These are phyloP conservation scores for Echinarachnius parma DNA, from an alignment of 53 echinoderm and acorn worm genomes.

Conservation along the genomic window DNA sequence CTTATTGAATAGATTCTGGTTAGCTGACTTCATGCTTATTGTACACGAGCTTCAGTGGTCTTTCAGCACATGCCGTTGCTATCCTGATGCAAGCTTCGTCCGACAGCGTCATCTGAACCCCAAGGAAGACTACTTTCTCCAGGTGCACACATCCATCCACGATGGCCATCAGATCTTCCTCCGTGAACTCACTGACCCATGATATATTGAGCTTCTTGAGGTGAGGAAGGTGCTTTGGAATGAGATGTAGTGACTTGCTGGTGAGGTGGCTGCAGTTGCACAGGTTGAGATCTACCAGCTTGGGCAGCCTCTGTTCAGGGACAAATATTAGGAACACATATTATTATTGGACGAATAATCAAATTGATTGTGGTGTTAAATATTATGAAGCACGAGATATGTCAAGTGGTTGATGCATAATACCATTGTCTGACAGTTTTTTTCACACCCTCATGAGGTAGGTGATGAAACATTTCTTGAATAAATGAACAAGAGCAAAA, in stretches of 20 bases:
- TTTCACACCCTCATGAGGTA: too few species aligned
- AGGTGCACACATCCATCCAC: constrained; percentile 48
- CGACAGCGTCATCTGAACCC: constrained; percentile 42
- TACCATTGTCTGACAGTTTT: too few species aligned
- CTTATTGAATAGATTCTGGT: too few species aligned
- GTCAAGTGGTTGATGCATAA: too few species aligned
- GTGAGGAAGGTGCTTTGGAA: constrained; percentile 55
- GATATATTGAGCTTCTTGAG: constrained; percentile 49
- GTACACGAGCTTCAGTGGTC: constrained; percentile 48
- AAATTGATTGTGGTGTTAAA: too few species aligned
- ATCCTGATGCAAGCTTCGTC: constrained; percentile 52
- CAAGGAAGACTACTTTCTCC: constrained; percentile 44
- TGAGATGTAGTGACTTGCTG: constrained; percentile 38
- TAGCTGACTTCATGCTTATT: not conserved
- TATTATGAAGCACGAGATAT: too few species aligned
- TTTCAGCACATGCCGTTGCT: constrained; percentile 22
- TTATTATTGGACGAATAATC: too few species aligned
- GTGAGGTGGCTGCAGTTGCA: constrained; percentile 59
- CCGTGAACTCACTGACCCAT: constrained; percentile 35
- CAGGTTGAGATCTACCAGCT: constrained; percentile 56
- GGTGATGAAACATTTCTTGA: too few species aligned
- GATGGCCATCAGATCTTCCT: constrained; percentile 45
- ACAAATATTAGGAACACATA: too few species aligned
- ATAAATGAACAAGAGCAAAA: too few species aligned
- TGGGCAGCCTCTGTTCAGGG: constrained; percentile 65